These are phyloP conservation scores for Biston betularia DNA, from an alignment of 2,888 invertebrate species.

Conservation along the genomic window DNA sequence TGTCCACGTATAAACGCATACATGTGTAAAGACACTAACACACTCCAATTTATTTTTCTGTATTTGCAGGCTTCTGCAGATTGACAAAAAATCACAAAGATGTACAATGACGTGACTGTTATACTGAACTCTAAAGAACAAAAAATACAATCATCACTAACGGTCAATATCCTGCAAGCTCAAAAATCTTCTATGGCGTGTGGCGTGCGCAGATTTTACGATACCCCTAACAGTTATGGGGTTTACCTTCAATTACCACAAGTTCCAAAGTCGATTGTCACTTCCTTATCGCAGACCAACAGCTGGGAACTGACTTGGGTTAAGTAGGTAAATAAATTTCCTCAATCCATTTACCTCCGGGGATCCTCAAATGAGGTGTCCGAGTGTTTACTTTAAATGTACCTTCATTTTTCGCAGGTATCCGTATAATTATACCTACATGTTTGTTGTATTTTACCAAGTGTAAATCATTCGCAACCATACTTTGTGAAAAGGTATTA, in stretches of 20 bases:
- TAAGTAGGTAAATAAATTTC: slow-evolving; percentile 17
- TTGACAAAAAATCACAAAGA: too few species aligned
- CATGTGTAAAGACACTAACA: too few species aligned
- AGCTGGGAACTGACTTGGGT: slow-evolving; percentile 18
- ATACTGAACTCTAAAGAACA: too few species aligned
- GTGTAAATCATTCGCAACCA: background rate
- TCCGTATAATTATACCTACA: too few species aligned
- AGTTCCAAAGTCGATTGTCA: slow-evolving; percentile 24
- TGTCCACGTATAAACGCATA: too few species aligned
- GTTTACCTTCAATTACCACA: slow-evolving; percentile 6
- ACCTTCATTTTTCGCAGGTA: background rate
- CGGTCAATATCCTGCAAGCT: background rate
- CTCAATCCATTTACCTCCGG: slow-evolving; percentile 10
- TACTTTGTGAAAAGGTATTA: too few species aligned
- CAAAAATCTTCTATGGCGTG: background rate
- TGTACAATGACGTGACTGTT: too few species aligned
- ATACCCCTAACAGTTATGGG: slow-evolving; percentile 1
- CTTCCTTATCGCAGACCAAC: slow-evolving; percentile 29
- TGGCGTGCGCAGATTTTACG: background rate
- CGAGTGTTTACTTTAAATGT: background rate
- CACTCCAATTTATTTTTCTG: too few species aligned
- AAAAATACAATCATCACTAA: too few species aligned
- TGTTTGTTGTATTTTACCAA: background rate
- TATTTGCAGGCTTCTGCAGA: too few species aligned
- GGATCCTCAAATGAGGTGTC: background rate